Evolutionary conservation across 2,113 vertebrate species (phyloP).

Genomic region (Ceyx melanurus): DNA sequence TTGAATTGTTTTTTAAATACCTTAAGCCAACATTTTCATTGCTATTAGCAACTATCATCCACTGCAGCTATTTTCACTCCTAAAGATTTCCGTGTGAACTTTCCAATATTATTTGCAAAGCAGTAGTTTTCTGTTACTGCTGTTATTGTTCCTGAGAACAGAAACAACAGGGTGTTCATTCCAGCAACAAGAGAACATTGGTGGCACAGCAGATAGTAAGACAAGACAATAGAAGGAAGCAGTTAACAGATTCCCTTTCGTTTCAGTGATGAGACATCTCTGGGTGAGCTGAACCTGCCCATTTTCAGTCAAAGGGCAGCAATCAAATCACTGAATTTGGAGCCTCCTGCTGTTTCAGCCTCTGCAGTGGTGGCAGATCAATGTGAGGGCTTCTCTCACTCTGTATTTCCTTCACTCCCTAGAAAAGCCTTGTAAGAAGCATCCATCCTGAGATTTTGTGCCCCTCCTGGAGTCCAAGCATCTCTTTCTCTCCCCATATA

Average conservation of each 20-base stretch:
- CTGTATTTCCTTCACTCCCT: neutral
- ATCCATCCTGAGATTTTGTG: neutral
- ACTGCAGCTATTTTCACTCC: constrained; percentile 45
- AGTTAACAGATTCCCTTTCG: constrained; percentile 53
- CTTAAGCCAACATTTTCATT: constrained; percentile 52
- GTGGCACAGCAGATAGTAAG: constrained; percentile 64
- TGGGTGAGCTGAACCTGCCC: neutral
- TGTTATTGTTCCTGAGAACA: constrained; percentile 52
- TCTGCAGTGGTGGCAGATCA: neutral
- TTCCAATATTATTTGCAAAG: constrained; percentile 55
- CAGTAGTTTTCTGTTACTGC: constrained; percentile 17
- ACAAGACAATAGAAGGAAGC: constrained; percentile 72
- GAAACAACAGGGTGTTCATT: neutral
- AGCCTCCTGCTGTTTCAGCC: neutral
- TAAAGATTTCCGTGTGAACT: constrained; percentile 41
- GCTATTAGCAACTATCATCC: constrained; percentile 44
- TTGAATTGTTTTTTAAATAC: neutral
- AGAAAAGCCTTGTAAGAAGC: neutral
- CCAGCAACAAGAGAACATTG: constrained; percentile 34
- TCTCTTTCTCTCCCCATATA: neutral
- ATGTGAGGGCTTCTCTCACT: neutral
- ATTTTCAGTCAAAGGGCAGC: neutral
- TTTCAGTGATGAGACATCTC: constrained; percentile 19
- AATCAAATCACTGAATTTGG: neutral
- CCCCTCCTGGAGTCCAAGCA: neutral